Percentiles rank a stretch among this genome's conserved stretches.
These are phyloP conservation scores for Caenorhabditis latens DNA, from an alignment of 1,140 invertebrate genomes.

Conservation along the genomic window DNA sequence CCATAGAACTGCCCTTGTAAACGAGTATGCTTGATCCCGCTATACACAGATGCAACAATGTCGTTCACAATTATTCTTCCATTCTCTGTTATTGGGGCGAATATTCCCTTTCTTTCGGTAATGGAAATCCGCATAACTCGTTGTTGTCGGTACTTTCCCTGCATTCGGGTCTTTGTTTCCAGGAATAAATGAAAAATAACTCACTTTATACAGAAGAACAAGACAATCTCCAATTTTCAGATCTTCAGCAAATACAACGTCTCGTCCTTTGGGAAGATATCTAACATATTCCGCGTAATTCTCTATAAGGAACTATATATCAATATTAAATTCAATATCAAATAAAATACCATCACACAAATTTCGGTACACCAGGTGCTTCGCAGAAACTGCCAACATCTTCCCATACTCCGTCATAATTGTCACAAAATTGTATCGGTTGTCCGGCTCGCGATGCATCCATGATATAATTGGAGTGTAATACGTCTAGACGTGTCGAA, in stretches of 20 bases:
- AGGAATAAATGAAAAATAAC: not conserved
- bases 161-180: not conserved
- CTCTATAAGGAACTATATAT: not conserved
- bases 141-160: constrained; percentile 50
- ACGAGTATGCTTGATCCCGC: constrained; percentile 35
- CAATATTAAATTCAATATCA: too few species aligned
- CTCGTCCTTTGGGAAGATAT: constrained; percentile 20
- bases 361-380: constrained; percentile 37
- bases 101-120: constrained; percentile 34
- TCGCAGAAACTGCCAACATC: constrained; percentile 27
- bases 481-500: constrained; percentile 9
- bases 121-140: constrained; percentile 16
- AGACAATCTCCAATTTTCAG: constrained; percentile 50
- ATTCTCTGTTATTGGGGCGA: constrained; percentile 44
- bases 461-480: constrained; percentile 50
- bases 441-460: constrained; percentile 46
- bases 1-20: not conserved
- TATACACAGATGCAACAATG: constrained; percentile 26
- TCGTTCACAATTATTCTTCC: constrained; percentile 53
- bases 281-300: constrained; percentile 25
- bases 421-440: not conserved
- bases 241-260: constrained; percentile 40
- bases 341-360: constrained; percentile 4
- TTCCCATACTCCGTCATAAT: constrained; percentile 54
- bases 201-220: constrained; percentile 37